phyloP scores from a whole-genome alignment of 2,113 vertebrate genomes.

The Notothenia coriiceps region DNA sequence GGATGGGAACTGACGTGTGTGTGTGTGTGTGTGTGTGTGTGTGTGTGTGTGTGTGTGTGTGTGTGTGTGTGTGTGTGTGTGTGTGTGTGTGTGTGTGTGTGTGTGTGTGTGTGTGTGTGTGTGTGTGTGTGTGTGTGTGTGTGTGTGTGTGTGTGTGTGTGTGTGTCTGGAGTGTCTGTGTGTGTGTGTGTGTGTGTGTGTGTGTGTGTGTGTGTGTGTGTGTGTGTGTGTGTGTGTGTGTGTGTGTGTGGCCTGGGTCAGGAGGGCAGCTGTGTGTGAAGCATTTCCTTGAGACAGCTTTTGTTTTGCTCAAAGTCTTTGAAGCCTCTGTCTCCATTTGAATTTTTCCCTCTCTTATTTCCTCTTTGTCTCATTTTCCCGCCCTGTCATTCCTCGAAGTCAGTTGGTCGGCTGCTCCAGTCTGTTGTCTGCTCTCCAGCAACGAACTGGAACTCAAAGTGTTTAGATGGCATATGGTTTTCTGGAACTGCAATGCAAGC shows the following conservation, averaged over 20 bases:
- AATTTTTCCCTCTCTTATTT: conserved; percentile 29
- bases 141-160: conserved; percentile 22
- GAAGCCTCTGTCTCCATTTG: conserved; percentile 42
- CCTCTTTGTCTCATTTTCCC: conserved; percentile 61
- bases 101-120: conserved; percentile 21
- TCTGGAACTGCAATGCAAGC: conserved; percentile 10
- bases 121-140: conserved; percentile 14
- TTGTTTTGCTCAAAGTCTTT: conserved; percentile 58
- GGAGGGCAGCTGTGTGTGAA: conserved; percentile 50
- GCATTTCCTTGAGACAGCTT: conserved; percentile 60
- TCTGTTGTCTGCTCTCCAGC: conserved; percentile 6
- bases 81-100: conserved; percentile 12
- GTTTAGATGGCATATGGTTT: conserved; percentile 41
- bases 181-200: conserved; percentile 19
- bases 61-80: conserved; percentile 24
- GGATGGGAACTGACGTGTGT: too few species aligned
- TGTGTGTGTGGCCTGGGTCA: conserved; percentile 28
- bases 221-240: conserved; percentile 11
- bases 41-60: conserved; percentile 28
- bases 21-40: conserved; percentile 5
- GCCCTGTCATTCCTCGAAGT: conserved; percentile 47
- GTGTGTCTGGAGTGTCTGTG: conserved; percentile 14
- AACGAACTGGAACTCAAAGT: conserved; percentile 27
- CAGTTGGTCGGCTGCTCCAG: conserved; percentile 24
- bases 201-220: conserved; percentile 16